Conservation (phyloP, 2,888 invertebrate genomes). For the Epistrophella euchroma region DNA sequence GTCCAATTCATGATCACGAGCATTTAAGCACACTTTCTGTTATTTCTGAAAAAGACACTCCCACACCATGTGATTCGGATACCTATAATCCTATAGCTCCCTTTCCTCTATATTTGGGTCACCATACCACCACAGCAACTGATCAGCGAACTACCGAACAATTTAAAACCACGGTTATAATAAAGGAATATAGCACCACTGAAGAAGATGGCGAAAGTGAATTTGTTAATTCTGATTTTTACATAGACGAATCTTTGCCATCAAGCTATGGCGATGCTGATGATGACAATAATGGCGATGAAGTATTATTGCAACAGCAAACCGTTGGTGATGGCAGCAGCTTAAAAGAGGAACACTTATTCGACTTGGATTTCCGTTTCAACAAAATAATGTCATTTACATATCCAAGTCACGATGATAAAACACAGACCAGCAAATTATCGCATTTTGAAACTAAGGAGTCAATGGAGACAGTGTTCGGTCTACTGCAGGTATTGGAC, state of each 20-base stretch:
- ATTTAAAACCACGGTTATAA: constrained; percentile 37
- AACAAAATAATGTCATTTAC: constrained; percentile 55
- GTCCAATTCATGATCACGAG: constrained; percentile 47
- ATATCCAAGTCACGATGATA: constrained; percentile 55
- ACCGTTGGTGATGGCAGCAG: background rate
- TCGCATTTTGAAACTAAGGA: constrained; percentile 72
- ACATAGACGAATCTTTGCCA: constrained; percentile 94
- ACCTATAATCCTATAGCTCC: constrained; percentile 61
- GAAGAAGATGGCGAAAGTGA: constrained; percentile 82
- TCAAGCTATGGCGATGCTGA: constrained; percentile 87
- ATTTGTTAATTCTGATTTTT: constrained; percentile 92
- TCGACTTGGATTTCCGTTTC: constrained; percentile 29
- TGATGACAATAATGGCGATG: constrained; percentile 42
- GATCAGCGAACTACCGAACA: constrained; percentile 49
- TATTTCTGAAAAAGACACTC: constrained; percentile 76
- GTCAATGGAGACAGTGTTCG: constrained; percentile 77
- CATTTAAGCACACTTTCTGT: constrained; percentile 69
- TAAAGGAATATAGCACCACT: constrained; percentile 56
- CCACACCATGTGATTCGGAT: constrained; percentile 62
- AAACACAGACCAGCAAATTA: constrained; percentile 41
- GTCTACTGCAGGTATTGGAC: constrained; percentile 77
- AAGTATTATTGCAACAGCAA: constrained; percentile 22
- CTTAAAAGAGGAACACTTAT: constrained; percentile 29
- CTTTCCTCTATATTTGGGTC: constrained; percentile 65
- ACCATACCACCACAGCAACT: constrained; percentile 48